phyloP scores from a whole-genome alignment of 2,797 vertebrate genomes.

The Falco novaeseelandiae region DNA sequence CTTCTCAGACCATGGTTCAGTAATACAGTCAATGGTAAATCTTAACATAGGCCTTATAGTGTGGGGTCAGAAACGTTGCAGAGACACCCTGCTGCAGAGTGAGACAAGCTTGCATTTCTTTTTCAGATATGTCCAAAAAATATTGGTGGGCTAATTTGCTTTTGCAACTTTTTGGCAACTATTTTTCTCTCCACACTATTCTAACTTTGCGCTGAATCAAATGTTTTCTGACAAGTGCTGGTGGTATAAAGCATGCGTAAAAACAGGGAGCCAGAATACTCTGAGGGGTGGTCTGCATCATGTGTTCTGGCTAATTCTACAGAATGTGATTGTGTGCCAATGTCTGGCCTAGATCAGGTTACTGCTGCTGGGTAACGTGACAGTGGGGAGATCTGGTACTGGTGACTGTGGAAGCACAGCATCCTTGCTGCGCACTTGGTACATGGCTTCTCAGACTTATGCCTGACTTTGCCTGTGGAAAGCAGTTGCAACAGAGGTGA shows the following conservation, averaged over 20 bases:
- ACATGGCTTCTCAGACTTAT: not conserved
- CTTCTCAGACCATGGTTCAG: not conserved
- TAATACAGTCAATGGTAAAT: not conserved
- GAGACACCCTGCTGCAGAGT: not conserved
- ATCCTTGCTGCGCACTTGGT: not conserved
- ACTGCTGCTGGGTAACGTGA: not conserved
- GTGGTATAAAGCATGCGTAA: not conserved
- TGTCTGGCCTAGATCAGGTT: not conserved
- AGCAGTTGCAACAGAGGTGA: not conserved
- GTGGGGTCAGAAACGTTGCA: not conserved
- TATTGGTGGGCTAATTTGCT: not conserved
- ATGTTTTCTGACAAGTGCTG: not conserved
- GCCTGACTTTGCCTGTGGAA: not conserved
- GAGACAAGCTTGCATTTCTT: not conserved
- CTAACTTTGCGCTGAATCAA: not conserved
- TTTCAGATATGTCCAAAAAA: not conserved
- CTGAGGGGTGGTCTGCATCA: not conserved
- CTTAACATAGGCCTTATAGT: accelerated
- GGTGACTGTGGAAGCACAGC: not conserved
- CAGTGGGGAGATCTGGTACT: not conserved
- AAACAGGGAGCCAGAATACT: not conserved
- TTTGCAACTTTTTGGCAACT: not conserved
- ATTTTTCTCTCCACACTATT: not conserved
- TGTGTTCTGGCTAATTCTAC: not conserved
- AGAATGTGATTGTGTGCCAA: not conserved